These are phyloP conservation scores for Theocolax elegans DNA, from an alignment of 1,140 invertebrate species.

Conservation along the genomic window DNA sequence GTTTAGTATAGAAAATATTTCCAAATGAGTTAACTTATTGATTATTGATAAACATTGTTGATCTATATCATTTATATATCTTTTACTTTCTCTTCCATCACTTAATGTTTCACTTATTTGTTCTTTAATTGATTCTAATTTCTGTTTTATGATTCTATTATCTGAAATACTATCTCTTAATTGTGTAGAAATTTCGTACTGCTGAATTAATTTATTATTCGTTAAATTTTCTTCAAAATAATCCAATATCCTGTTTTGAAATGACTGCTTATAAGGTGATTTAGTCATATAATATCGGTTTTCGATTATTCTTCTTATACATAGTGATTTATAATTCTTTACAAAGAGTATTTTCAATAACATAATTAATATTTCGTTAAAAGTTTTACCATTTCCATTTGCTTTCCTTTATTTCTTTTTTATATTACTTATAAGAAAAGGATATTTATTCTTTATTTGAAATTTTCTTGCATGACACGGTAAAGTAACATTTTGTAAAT, in stretches of 20 bases:
- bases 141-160: neutral
- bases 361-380: neutral
- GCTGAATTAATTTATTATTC: neutral
- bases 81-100: neutral
- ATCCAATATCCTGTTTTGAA: conserved; percentile 22
- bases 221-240: conserved; percentile 27
- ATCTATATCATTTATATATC: neutral
- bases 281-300: neutral
- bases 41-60: neutral
- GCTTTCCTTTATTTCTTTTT: neutral
- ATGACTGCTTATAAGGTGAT: conserved; percentile 14
- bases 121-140: conserved; percentile 1
- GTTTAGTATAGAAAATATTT: conserved; percentile 16
- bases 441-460: too few relatives aligned
- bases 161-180: neutral
- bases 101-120: neutral
- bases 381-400: neutral
- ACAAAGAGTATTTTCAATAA: neutral
- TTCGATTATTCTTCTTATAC: neutral
- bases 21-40: neutral
- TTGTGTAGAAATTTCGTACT: conserved; percentile 7
- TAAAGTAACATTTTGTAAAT: too few relatives aligned
- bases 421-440: neutral
- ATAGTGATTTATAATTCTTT: neutral
- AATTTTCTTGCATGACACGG: too few relatives aligned